A percentile compares a stretch with the other conserved stretches of the same genome.
phyloP scores from a whole-genome alignment of 1,140 invertebrate genomes.

The Caenorhabditis latens region DNA sequence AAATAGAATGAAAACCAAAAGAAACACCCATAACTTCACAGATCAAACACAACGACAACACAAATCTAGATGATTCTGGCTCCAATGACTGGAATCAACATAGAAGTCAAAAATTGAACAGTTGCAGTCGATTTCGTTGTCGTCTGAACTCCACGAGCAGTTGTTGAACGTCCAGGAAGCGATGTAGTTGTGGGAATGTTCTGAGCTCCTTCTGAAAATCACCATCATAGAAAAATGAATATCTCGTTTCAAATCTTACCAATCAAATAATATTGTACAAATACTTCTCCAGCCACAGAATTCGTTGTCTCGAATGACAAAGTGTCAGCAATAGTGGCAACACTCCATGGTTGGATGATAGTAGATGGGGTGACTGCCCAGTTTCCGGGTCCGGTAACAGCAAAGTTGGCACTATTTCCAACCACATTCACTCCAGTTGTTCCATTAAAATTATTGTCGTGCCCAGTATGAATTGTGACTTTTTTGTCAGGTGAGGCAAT shows the following conservation, averaged over 20 bases:
- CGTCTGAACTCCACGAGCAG: constrained; percentile 4
- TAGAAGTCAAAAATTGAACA: not conserved
- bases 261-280: constrained; percentile 24
- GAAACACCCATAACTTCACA: constrained; percentile 3
- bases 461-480: not conserved
- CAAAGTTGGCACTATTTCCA: not conserved
- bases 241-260: not conserved
- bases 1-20: not conserved
- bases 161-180: not conserved
- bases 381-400: not conserved
- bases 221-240: not conserved
- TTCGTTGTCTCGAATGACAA: not conserved
- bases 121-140: not conserved
- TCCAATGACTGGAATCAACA: constrained; percentile 17
- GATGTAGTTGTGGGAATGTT: not conserved
- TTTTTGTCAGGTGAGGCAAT: constrained; percentile 15
- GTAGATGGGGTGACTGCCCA: not conserved
- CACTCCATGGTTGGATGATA: not conserved
- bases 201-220: constrained; percentile 25
- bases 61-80: not conserved
- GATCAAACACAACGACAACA: not conserved
- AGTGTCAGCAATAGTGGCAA: constrained; percentile 7
- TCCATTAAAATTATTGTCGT: not conserved
- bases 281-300: constrained; percentile 31
- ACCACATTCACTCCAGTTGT: constrained; percentile 29